Percentiles rank a stretch among this genome's conserved stretches.
Conservation (phyloP, 2,113 vertebrate genomes). For the Alethe castanea region DNA sequence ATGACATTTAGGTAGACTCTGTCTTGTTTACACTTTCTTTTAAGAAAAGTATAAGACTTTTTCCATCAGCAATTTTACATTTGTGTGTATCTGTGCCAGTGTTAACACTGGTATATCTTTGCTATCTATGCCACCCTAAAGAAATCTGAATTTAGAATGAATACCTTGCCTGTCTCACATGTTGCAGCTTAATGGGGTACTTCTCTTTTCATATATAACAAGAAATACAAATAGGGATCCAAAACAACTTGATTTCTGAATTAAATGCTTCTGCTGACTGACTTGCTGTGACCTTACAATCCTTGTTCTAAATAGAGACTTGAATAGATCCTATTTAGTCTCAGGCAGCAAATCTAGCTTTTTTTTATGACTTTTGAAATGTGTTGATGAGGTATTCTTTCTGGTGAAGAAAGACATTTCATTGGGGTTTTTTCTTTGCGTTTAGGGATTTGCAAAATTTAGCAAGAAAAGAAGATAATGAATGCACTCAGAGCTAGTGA, state of each 20-base stretch:
- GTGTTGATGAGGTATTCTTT: not conserved
- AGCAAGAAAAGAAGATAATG: not conserved
- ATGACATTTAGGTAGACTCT: not conserved
- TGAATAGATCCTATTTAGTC: not conserved
- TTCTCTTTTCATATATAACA: not conserved
- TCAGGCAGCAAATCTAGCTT: not conserved
- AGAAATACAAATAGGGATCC: not conserved
- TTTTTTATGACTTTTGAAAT: not conserved
- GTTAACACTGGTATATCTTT: not conserved
- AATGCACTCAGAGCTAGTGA: not conserved
- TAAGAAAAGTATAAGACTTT: not conserved
- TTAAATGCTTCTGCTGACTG: not conserved
- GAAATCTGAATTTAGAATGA: not conserved
- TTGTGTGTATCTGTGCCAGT: not conserved
- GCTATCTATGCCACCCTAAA: not conserved
- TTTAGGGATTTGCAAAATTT: not conserved
- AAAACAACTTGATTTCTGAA: constrained; percentile 10
- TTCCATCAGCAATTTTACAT: not conserved
- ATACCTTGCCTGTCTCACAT: not conserved
- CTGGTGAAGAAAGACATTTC: not conserved
- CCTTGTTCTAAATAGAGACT: not conserved
- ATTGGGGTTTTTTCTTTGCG: not conserved
- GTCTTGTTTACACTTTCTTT: not conserved
- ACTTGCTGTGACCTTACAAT: not conserved
- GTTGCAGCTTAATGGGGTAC: not conserved